A percentile compares a stretch with the other conserved stretches of the same genome.
Conservation (phyloP, 2,888 invertebrate genomes). For the Dolomedes plantarius region DNA sequence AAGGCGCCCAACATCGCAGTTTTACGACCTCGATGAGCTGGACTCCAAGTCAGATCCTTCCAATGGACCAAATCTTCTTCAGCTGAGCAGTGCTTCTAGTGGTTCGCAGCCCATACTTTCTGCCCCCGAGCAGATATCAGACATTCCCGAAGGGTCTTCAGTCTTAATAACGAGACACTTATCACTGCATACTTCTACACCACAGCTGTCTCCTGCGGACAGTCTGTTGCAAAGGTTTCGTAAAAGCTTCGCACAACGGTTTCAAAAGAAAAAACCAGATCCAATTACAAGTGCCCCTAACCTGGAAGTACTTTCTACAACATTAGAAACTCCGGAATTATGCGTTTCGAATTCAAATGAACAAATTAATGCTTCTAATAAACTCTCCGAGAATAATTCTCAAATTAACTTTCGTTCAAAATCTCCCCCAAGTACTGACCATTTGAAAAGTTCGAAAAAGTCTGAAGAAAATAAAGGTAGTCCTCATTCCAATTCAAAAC, state of each 20-base stretch:
- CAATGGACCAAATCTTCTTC: slow-evolving; percentile 28
- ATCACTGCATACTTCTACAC: slow-evolving; percentile 54
- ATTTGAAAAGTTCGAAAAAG: neutral
- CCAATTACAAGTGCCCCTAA: slow-evolving; percentile 6
- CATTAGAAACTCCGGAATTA: neutral
- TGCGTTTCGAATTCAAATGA: neutral
- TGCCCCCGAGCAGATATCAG: slow-evolving; percentile 30
- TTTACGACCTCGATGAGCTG: slow-evolving; percentile 53
- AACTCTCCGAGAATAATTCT: neutral
- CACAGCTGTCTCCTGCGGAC: slow-evolving; percentile 75
- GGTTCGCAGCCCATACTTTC: slow-evolving; percentile 53
- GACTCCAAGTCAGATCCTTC: slow-evolving; percentile 6
- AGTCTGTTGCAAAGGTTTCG: slow-evolving; percentile 84
- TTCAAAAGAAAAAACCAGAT: slow-evolving; percentile 78
- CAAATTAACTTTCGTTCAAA: neutral
- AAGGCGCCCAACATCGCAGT: slow-evolving; percentile 61
- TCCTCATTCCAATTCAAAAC: neutral
- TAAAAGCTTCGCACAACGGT: slow-evolving; percentile 83
- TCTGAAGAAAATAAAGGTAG: neutral
- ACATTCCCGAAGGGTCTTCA: slow-evolving; percentile 17
- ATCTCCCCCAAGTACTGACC: neutral
- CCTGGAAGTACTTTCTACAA: neutral
- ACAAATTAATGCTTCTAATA: neutral
- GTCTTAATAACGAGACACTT: slow-evolving; percentile 17
- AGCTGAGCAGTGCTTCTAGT: slow-evolving; percentile 28